Conservation (phyloP, 2,888 invertebrate species). For the Nezara viridula region DNA sequence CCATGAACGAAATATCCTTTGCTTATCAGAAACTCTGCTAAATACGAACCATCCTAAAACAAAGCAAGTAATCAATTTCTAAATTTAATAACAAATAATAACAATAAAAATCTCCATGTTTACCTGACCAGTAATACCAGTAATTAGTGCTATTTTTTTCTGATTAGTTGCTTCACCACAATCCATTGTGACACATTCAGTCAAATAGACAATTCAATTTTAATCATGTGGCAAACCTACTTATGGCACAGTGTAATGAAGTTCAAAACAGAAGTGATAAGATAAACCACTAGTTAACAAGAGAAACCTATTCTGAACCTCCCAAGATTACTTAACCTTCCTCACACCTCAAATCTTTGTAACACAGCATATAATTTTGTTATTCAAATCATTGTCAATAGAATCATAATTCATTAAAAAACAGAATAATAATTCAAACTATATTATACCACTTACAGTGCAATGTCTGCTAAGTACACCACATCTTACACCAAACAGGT, state of each 20-base stretch:
- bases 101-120: constrained; percentile 64
- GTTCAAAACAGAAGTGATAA: neutral
- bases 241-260: neutral
- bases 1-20: constrained; percentile 98
- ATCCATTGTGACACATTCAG: constrained; percentile 4
- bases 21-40: constrained; percentile 91
- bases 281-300: neutral
- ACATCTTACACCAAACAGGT: neutral
- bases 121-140: constrained; percentile 98
- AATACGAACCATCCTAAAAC: constrained; percentile 94
- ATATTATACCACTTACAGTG: neutral
- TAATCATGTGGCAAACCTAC: neutral
- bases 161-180: neutral
- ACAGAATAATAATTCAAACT: neutral
- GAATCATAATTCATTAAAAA: neutral
- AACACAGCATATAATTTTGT: neutral
- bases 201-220: neutral
- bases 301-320: neutral
- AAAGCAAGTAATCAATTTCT: neutral
- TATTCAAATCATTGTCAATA: neutral
- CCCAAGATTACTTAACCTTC: neutral
- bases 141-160: constrained; percentile 88
- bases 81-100: constrained; percentile 13
- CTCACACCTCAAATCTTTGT: neutral
- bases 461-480: neutral